Evolutionary conservation across 2,113 vertebrate species (phyloP).

Genomic region (Pyrgilauda ruficollis): DNA sequence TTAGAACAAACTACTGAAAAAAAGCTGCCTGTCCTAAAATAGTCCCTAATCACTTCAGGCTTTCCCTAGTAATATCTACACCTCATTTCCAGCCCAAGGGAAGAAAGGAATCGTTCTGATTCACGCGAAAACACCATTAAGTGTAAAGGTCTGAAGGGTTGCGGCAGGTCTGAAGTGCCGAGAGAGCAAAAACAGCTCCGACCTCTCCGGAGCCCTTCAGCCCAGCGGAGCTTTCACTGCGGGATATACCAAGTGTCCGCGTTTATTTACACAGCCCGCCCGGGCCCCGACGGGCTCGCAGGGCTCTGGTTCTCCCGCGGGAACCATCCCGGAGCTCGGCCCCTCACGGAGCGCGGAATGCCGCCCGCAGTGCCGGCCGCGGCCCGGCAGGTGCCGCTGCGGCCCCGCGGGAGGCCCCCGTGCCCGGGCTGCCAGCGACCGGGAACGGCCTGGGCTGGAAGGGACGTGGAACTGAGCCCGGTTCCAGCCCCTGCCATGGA

Average conservation of each 20-base stretch:
- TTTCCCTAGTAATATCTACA: background rate
- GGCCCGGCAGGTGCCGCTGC: background rate
- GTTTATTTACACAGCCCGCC: background rate
- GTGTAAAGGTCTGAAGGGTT: background rate
- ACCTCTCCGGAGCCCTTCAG: background rate
- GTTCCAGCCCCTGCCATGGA: fast-evolving
- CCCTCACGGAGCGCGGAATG: no score
- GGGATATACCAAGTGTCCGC: fast-evolving
- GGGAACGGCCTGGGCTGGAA: background rate
- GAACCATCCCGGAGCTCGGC: background rate
- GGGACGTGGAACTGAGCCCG: fast-evolving
- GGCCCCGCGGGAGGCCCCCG: background rate
- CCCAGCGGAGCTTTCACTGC: background rate
- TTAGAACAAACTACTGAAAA: background rate
- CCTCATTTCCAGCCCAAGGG: background rate
- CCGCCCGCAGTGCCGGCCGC: background rate
- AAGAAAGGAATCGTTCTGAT: background rate
- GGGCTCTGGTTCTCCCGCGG: fast-evolving
- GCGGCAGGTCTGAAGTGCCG: background rate
- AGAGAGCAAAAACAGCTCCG: background rate
- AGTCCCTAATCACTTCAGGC: background rate
- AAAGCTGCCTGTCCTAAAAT: background rate
- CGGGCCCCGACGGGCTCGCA: background rate
- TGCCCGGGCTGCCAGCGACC: no score
- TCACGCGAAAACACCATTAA: fast-evolving